Evolutionary conservation across 2,113 vertebrate species (phyloP), one percentile per base, ranked within the genome.

Genomic region (Pongo pygmaeus): DNA sequence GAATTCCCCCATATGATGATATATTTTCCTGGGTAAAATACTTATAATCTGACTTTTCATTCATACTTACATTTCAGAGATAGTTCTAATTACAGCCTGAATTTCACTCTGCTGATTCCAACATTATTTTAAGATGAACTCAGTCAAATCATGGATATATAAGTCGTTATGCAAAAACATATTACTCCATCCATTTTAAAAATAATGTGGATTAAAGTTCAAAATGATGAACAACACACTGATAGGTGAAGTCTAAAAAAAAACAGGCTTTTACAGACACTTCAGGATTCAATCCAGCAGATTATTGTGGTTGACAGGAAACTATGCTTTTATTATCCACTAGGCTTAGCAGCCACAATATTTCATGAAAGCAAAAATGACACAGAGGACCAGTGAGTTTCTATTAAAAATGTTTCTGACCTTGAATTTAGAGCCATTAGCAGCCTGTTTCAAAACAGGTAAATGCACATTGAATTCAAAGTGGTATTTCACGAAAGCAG

Each of bases 291-390:
- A 86, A 74, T 92, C 78, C 89, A 91, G 17, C 3, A 91, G 97
- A 98, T 96, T 93, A 95, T 55, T 95, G 89, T 69, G 90, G 88
- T 81, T 59, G 92, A 97, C 38, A 89, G 95, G 90, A 97, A 98
- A 96, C 93, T 94, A 97, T 46, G 55, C 72, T 94, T 97, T 97
- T 94, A 96, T 94, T 86, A 59, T 81, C 81, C 75, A 92, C 52
- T 91, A 84, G 94, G 72, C 70, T 97, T 89, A 93, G 86, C 59
- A 57, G 89, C 69, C 81, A 84, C 86, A 13, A 89, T 92, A 95
- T 79, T 96, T 97, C 97, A 97, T 48, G 69, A 79, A 75, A 70
- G 69, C 35, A 88, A 93, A 98, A 79, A 83, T 16, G 88, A 97
- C 94, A 89, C 40, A 38, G 17, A 83, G 61, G 77, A 75, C 78